phyloP scores from a whole-genome alignment of 2,113 vertebrate genomes.

The Chelonoidis abingdonii region DNA sequence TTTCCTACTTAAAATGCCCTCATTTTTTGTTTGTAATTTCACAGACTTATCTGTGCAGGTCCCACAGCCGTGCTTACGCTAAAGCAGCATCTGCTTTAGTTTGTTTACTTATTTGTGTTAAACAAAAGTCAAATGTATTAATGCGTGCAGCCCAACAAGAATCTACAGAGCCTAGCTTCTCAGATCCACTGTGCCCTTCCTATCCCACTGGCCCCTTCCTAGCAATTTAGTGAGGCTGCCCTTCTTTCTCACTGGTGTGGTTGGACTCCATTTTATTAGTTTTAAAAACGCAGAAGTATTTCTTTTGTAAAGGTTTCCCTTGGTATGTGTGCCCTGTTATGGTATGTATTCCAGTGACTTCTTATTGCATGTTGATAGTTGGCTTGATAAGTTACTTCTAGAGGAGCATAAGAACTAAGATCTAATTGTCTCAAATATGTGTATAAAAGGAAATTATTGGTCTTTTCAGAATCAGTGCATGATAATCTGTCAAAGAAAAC shows the following conservation, averaged over 20 bases:
- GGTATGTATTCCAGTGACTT: not conserved
- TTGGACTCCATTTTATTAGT: not conserved
- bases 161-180: not conserved
- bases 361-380: not conserved
- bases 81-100: not conserved
- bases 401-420: not conserved
- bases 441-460: constrained; percentile 83
- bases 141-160: not conserved
- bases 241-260: not conserved
- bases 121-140: not conserved
- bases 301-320: not conserved
- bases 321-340: not conserved
- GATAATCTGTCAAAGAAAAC: constrained; percentile 34
- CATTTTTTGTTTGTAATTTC: not conserved
- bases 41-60: not conserved
- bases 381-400: not conserved
- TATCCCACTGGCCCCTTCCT: not conserved
- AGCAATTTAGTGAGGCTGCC: not conserved
- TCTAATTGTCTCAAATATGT: constrained; percentile 74
- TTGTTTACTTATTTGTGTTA: not conserved
- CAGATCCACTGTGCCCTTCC: not conserved
- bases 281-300: not conserved
- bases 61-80: not conserved
- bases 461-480: constrained; percentile 61
- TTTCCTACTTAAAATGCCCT: not conserved